phyloP scores from a whole-genome alignment of 1,140 invertebrate species.

The Drosophila sucinea region DNA sequence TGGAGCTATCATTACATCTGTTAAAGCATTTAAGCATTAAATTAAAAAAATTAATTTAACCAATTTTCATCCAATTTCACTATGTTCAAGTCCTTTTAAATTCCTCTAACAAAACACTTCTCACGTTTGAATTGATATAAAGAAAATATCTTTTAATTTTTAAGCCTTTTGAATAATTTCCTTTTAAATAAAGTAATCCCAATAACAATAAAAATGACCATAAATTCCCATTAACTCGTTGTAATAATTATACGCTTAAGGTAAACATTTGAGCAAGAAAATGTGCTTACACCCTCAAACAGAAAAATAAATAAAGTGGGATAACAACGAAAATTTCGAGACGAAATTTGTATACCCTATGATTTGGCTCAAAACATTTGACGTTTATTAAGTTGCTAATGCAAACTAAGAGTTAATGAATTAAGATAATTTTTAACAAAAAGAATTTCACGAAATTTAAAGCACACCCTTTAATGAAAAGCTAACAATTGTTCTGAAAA shows the following conservation, averaged over 20 bases:
- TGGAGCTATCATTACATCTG: no score
- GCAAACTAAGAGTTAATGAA: no score
- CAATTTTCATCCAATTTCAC: no score
- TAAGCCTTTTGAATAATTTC: background rate
- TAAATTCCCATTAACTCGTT: background rate
- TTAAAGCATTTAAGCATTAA: no score
- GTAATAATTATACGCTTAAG: constrained; percentile 12
- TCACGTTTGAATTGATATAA: background rate
- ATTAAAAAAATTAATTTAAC: no score
- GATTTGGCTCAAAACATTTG: no score
- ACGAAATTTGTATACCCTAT: background rate
- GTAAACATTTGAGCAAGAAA: constrained; percentile 12
- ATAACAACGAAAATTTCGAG: background rate
- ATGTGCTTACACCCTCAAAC: constrained; percentile 2
- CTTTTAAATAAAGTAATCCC: background rate
- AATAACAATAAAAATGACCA: background rate
- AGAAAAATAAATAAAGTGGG: background rate
- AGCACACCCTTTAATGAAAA: no score
- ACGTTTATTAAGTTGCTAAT: no score
- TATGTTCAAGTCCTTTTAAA: background rate
- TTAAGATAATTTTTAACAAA: no score
- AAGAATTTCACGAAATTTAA: no score
- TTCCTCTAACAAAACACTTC: background rate
- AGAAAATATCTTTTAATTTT: background rate
- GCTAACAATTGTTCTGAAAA: no score